Evolutionary conservation across 37 sponge, comb jelly and placozoan genomes (phyloP), one percentile per base, ranked within the genome.

Genomic region (Lycopodina hypogea): DNA sequence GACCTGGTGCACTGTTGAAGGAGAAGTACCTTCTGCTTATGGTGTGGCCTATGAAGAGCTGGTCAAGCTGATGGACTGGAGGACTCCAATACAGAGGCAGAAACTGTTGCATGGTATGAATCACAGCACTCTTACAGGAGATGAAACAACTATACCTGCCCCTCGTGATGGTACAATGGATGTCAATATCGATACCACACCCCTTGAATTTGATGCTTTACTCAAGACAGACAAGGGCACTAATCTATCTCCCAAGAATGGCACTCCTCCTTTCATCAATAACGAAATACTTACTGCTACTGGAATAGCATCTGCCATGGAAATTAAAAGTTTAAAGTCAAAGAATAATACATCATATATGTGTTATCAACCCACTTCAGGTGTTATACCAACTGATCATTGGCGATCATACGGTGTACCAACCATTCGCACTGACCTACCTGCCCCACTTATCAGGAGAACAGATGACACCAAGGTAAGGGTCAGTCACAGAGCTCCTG

Each of bases 341-440:
- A 56, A 74, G 36, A 87, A 92, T 79, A 52, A 50, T n/a, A 89
- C 94, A 19, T 93, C 96, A 22, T 93, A 96, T 14, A 85, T 89
- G 73, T 61, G 53, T n/a, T 87, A 91, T 28, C 75, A 84, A 66
- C 90, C 94, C 28, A 82, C 78, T 18, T 94, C 84, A 7, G 99
- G 94, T 21, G 70, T 51, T 23, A 66, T 89, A 4, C 71, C 89
- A 2, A 83, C 92, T 26, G 38, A 80, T 24, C 71, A 84, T 38
- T 74, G 68, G 70, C 79, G 77, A 17, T 82, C 79, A 34, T 94
- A 73, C 81, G 98, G 98, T 9, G 98, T 97, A 3, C 98, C 95
- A 14, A 94, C 98, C 52, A 92, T 97, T 8, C 83, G 98, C 36
- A 78, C 87, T 72, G 98, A 97, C 71, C 81, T 87, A 15, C 93